Percentiles rank a stretch among this genome's conserved stretches.
phyloP scores from a whole-genome alignment of 2,888 invertebrate species.

The Hyposoter dolosus region DNA sequence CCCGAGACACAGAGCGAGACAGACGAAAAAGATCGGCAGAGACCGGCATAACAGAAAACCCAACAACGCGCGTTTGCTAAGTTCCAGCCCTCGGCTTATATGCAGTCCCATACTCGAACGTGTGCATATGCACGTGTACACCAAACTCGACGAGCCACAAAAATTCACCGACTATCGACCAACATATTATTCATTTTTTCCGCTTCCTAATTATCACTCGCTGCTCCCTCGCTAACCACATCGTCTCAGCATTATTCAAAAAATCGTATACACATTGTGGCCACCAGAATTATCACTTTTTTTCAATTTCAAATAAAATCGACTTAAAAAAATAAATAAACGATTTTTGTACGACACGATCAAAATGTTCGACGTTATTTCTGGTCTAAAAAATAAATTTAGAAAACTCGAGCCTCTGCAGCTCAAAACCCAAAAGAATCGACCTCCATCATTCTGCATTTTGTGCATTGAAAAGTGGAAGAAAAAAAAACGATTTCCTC shows the following conservation, averaged over 20 bases:
- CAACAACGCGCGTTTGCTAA: conserved; percentile 8
- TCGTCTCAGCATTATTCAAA: conserved; percentile 19
- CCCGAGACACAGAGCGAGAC: conserved; percentile 26
- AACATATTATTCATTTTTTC: conserved; percentile 53
- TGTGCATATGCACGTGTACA: conserved; percentile 60
- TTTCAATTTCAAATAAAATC: neutral
- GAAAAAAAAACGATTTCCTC: neutral
- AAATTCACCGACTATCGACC: conserved; percentile 47
- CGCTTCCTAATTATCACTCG: neutral
- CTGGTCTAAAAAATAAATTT: neutral
- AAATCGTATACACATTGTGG: neutral
- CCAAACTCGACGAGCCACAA: conserved; percentile 24
- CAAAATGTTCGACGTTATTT: neutral
- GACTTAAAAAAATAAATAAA: too few relatives aligned
- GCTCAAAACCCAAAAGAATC: neutral
- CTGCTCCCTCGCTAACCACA: neutral
- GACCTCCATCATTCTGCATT: neutral
- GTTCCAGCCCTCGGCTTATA: conserved; percentile 23
- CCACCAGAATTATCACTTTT: neutral
- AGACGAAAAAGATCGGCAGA: conserved; percentile 46
- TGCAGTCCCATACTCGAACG: conserved; percentile 22
- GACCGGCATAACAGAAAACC: conserved; percentile 39
- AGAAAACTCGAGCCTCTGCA: neutral
- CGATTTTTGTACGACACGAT: too few relatives aligned
- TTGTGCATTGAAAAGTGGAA: neutral